phyloP scores from a whole-genome alignment of 2,888 invertebrate species.

The Tetragonisca angustula region DNA sequence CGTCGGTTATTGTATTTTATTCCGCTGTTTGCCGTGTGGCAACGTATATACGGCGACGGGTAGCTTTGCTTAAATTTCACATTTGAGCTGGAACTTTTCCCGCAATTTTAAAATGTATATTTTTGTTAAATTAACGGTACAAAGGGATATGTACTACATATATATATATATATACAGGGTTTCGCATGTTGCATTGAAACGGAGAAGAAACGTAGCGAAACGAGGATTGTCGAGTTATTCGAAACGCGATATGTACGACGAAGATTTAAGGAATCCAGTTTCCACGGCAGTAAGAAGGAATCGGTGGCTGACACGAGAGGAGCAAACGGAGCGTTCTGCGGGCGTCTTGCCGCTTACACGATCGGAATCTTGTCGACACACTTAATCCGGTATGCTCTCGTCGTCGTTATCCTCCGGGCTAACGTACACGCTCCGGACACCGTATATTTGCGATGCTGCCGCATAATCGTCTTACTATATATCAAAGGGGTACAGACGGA shows the following conservation, averaged over 20 bases:
- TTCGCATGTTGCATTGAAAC: not conserved
- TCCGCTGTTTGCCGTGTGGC: not conserved
- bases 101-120: not conserved
- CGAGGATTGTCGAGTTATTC: too few species aligned
- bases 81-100: not conserved
- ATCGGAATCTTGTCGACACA: constrained; percentile 43
- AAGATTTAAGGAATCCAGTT: too few species aligned
- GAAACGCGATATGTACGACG: too few species aligned
- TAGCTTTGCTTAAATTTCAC: not conserved
- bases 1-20: not conserved
- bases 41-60: not conserved
- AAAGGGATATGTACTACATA: not conserved
- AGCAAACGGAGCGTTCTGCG: constrained; percentile 17
- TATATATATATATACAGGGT: not conserved
- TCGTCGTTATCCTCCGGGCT: constrained; percentile 40
- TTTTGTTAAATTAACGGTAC: not conserved
- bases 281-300: not conserved
- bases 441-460: constrained; percentile 36
- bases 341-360: constrained; percentile 37
- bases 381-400: constrained; percentile 47
- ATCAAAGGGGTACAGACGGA: constrained; percentile 38
- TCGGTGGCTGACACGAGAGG: not conserved
- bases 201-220: not conserved
- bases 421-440: constrained; percentile 26
- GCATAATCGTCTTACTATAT: constrained; percentile 57